A percentile compares a stretch with the other conserved stretches of the same genome.
These are phyloP conservation scores for Climacteris rufus DNA, from an alignment of 2,113 vertebrate species.

Conservation along the genomic window DNA sequence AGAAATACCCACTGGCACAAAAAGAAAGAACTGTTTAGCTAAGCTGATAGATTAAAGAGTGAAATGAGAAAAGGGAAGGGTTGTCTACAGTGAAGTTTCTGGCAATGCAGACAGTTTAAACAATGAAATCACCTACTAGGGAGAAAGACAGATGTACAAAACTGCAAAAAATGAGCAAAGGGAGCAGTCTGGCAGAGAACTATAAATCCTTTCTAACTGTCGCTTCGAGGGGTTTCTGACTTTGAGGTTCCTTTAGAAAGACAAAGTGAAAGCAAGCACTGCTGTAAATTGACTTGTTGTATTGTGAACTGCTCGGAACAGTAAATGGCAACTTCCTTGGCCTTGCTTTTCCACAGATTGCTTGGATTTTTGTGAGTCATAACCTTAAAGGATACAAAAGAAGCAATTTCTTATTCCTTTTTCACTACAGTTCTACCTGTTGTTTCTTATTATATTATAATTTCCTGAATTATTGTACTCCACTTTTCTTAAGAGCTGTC, in stretches of 20 bases:
- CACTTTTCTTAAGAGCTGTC: neutral
- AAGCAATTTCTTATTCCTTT: neutral
- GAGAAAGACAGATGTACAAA: neutral
- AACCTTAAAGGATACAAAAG: neutral
- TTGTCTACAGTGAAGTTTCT: neutral
- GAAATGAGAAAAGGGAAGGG: neutral
- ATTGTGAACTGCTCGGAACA: neutral
- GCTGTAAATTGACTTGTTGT: neutral
- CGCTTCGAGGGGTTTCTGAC: neutral
- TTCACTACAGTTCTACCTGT: neutral
- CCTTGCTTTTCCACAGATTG: neutral
- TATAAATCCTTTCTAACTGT: neutral
- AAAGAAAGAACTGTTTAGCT: neutral
- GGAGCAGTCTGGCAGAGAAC: neutral
- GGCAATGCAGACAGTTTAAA: neutral
- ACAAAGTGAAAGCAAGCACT: neutral
- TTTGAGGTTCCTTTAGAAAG: neutral
- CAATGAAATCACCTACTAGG: neutral
- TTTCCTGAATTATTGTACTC: neutral
- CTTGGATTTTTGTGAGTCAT: neutral
- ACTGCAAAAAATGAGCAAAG: neutral
- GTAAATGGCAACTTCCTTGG: neutral
- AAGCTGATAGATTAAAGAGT: neutral
- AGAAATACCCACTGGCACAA: neutral
- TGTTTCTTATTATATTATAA: neutral